Base-by-base conservation (phyloP, 1,140 invertebrate species). In the Pachypeltis micranthus region DNA sequence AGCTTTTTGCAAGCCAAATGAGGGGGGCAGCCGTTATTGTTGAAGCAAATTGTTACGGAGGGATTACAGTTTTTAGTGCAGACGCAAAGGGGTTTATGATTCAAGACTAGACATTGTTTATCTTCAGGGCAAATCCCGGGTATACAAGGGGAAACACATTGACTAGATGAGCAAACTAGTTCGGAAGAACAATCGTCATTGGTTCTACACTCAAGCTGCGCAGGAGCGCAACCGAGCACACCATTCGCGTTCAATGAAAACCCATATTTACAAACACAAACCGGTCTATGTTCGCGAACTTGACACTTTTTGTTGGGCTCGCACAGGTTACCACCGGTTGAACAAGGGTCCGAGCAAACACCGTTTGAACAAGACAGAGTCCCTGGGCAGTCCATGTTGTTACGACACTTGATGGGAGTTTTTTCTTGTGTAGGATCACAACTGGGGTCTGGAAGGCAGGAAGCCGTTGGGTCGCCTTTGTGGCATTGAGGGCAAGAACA, bases 401-500 rank as follows among this genome's bases (percentile, higher is more conserved):
- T 76, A 56, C 34, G 59, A 66, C 68, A 68, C 10, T 56, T 29
- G 7, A 44, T 44, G 16, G 59, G 61, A 44, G 55, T 47, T 56
- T 31, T 61, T 29, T 44, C 23, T 2, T 21, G 24, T 21, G 39
- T 34, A 23, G 21, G 23, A 44, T 82, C 78, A 73, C 90, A 92
- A 66, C 83, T 83, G 1, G 84, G 82, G 73, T 91, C 88, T 44
- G 84, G 84, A 55, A 80, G 79, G 72, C 91, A 95, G 51, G 82
- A 80, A 10, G 84, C 79, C 44, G 83, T 80, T 4, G 91, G 88
- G 70, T 85, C 82, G 28, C 91, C 91, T 60, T 87, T 80, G 75
- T 91, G 86, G 74, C 91, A 93, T 71, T 88, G 85, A 34, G 90
- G 87, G 72, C 91, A 95, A 28, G 86, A 85, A 73, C 91, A 93